A percentile compares a stretch with the other conserved stretches of the same genome.
These are phyloP conservation scores for Podarcis raffonei DNA, from an alignment of 2,113 vertebrate species.

Conservation along the genomic window DNA sequence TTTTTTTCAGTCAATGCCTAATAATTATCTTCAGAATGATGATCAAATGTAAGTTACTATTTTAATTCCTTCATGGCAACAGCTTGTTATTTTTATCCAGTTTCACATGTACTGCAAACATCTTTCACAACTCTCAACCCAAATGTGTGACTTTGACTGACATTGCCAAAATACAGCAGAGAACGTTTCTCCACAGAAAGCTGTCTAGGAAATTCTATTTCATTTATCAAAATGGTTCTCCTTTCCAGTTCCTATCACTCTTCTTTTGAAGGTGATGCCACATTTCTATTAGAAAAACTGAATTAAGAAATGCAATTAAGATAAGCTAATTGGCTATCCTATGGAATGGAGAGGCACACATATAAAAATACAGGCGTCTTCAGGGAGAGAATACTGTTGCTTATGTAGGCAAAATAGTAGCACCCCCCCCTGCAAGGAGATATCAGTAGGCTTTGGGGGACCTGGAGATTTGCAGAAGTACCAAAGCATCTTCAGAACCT, in stretches of 20 bases:
- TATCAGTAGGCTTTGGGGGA: not conserved
- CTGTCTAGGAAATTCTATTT: not conserved
- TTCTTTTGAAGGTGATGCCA: not conserved
- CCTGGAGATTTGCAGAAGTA: not conserved
- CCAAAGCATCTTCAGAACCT: not conserved
- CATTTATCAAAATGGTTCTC: not conserved
- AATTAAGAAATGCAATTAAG: not conserved
- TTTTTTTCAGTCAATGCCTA: not conserved
- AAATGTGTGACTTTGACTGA: slow-evolving; percentile 14
- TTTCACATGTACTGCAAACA: not conserved
- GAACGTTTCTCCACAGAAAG: not conserved
- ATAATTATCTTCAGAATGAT: slow-evolving; percentile 33
- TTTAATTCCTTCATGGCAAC: not conserved
- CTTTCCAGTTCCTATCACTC: not conserved
- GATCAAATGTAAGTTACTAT: not conserved
- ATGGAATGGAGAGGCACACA: not conserved
- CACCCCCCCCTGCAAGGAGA: not conserved
- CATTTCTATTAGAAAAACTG: not conserved
- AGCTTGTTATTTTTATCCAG: slow-evolving; percentile 47
- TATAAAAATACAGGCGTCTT: not conserved
- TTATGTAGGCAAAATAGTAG: not conserved
- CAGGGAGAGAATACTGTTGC: too few relatives aligned
- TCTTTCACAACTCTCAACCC: slow-evolving; percentile 34
- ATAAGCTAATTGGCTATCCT: not conserved
- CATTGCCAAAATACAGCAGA: not conserved